These are phyloP conservation scores for Xiphias gladius DNA, from an alignment of 2,113 vertebrate genomes.

Conservation along the genomic window DNA sequence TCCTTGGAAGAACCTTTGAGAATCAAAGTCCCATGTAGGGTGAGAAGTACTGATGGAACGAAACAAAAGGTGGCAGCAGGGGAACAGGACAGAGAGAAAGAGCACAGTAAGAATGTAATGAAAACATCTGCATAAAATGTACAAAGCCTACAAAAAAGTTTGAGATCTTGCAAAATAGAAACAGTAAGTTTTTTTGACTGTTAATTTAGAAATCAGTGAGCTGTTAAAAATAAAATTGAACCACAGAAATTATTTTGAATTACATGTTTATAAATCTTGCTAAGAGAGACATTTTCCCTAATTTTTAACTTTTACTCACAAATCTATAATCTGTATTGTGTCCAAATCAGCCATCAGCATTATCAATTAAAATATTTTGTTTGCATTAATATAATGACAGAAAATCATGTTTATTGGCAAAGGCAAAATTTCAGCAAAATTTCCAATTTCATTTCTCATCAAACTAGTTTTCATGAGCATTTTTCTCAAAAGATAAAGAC, in stretches of 20 bases:
- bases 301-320: background rate
- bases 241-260: background rate
- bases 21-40: background rate
- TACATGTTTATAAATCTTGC: background rate
- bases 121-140: background rate
- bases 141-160: background rate
- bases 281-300: background rate
- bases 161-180: background rate
- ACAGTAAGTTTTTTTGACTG: background rate
- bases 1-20: background rate
- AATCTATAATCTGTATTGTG: background rate
- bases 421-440: background rate
- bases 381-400: background rate
- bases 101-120: background rate
- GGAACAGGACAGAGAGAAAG: background rate
- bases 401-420: background rate
- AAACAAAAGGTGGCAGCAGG: conserved; percentile 28
- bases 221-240: background rate
- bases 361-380: background rate
- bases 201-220: background rate
- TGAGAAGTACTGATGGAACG: background rate
- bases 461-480: background rate
- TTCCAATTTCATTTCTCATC: background rate
- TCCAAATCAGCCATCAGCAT: background rate
- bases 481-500: background rate